Evolutionary conservation across 2,113 vertebrate genomes (phyloP).

Genomic region (Chunga burmeisteri): DNA sequence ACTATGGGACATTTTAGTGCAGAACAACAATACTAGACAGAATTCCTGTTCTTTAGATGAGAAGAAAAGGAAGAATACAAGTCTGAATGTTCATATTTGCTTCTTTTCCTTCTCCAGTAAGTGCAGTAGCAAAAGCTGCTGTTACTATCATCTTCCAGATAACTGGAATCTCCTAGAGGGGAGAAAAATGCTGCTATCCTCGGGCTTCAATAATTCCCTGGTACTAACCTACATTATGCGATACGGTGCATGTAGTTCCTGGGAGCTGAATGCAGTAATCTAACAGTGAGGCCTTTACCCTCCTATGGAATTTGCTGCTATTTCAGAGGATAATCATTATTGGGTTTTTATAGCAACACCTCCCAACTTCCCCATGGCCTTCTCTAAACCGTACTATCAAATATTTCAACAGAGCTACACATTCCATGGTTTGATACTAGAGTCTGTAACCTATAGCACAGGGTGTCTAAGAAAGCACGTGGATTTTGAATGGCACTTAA

Average conservation of each 20-base stretch:
- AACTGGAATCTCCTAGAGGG: background rate
- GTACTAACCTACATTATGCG: background rate
- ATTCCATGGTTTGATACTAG: rapidly evolving
- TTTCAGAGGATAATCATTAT: background rate
- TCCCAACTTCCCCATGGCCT: background rate
- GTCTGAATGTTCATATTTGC: background rate
- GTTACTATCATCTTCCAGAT: background rate
- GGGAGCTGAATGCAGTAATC: background rate
- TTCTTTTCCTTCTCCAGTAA: background rate
- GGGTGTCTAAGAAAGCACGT: background rate
- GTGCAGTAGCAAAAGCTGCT: background rate
- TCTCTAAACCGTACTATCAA: background rate
- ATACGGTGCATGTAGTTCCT: background rate
- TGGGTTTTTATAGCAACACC: background rate
- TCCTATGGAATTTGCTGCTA: background rate
- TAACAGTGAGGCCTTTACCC: background rate
- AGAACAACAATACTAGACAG: background rate
- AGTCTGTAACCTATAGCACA: background rate
- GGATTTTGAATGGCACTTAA: background rate
- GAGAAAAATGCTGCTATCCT: background rate
- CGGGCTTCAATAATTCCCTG: background rate
- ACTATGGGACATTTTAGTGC: background rate
- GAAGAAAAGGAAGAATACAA: background rate
- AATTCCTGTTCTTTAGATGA: background rate
- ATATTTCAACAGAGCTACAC: rapidly evolving